Conservation (phyloP, 2,888 invertebrate species). For the Tenthredo mesomela region DNA sequence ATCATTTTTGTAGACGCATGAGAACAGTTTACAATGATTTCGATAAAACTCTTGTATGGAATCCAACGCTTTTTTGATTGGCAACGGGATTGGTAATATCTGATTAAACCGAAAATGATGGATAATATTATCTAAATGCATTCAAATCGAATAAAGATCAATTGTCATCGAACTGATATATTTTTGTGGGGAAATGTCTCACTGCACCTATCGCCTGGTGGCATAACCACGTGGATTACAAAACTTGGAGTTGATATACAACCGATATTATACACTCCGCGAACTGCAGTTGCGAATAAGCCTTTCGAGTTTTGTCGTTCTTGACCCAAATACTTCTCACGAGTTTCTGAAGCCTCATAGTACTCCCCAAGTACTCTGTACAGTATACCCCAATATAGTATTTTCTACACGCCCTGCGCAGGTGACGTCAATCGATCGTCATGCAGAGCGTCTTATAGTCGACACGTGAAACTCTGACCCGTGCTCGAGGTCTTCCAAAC, state of each 20-base stretch:
- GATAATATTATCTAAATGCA: not conserved
- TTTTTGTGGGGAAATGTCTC: not conserved
- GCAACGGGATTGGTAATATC: not conserved
- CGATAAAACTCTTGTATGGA: not conserved
- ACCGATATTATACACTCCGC: not conserved
- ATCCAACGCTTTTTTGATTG: not conserved
- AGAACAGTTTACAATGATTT: not conserved
- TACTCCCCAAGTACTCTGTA: not conserved
- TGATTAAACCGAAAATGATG: not conserved
- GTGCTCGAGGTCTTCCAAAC: constrained; percentile 17
- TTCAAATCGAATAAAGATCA: not conserved
- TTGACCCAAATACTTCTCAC: constrained; percentile 29
- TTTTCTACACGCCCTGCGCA: not conserved
- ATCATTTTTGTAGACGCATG: not conserved
- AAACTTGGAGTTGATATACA: not conserved
- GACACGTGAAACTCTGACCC: constrained; percentile 10
- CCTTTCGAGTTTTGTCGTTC: constrained; percentile 17
- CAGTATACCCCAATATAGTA: not conserved
- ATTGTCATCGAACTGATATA: not conserved
- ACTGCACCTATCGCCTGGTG: not conserved
- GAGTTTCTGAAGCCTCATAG: not conserved
- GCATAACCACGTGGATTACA: not conserved
- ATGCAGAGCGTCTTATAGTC: not conserved
- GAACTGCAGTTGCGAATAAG: constrained; percentile 12
- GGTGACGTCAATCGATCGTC: constrained; percentile 5